Evolutionary conservation across 2,797 vertebrate genomes (phyloP), one percentile per base, ranked within the genome.

Genomic region (Acanthis flammea): DNA sequence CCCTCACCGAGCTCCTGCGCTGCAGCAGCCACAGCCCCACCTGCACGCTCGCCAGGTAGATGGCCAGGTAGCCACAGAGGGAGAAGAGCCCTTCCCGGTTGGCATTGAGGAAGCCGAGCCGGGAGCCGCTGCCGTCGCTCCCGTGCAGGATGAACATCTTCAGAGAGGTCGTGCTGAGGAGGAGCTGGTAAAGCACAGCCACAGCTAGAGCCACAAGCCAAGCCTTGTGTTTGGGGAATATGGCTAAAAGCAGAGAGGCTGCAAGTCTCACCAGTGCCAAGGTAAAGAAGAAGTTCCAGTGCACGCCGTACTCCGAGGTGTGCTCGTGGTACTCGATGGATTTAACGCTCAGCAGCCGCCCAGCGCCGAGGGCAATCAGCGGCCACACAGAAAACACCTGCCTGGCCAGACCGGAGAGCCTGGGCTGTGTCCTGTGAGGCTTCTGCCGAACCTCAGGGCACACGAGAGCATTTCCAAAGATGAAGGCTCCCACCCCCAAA

Each of bases 261-360:
- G 98, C 79, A 37, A 99, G 95, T 96, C 98, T 98, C 45, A 99
- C 98, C 12, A 98, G 84, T 4, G 98, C 98, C 68, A 99, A 84
- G 5, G 99, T 99, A 92, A 99, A 99, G 95, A 99, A 99, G 80
- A 99, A 99, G 95, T 99, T 99, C 99, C 99, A 99, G 94, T 99
- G 99, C 78, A 99, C 94, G 0, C 99, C 99, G 12, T 99, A 99
- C 92, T 99, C 99, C 1, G 98, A 98, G 39, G 98, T 94, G 37
- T 99, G 99, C 91, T 99, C 99, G 0, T 99, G 99, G 95, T 99
- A 99, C 35, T 96, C 98, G 6, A 98, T 84, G 54, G 98, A 98
- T 97, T 99, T 99, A 48, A 99, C 78, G 11, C 98, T 98, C 19
- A 98, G 88, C 55, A 99, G 96, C 62, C 99, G 98, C 30, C 95